Percentiles rank a stretch among this genome's conserved stretches.
Conservation (phyloP, 1,140 invertebrate species). For the Schlechtendalia chinensis region DNA sequence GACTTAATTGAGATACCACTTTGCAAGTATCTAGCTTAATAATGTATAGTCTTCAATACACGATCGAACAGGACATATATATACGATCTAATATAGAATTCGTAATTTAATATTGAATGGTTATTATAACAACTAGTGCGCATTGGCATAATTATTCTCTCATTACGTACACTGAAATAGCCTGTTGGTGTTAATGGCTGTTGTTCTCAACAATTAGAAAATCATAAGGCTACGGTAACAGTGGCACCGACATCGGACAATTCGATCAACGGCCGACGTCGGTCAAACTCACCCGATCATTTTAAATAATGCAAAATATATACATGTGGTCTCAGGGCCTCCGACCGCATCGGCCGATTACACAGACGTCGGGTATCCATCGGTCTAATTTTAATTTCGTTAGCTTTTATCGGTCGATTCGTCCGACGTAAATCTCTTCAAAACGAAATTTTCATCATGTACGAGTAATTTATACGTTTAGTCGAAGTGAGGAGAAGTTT, state of each 20-base stretch:
- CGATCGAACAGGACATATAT: too few species aligned
- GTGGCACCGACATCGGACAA: conserved; percentile 15
- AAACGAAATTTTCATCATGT: too few species aligned
- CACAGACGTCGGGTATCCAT: conserved; percentile 20
- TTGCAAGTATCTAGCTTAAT: neutral
- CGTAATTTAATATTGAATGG: too few species aligned
- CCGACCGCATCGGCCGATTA: conserved; percentile 24
- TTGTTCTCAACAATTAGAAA: too few species aligned
- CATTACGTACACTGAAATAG: too few species aligned
- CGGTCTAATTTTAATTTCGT: conserved; percentile 19
- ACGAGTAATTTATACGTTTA: too few species aligned
- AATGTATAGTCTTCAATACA: too few species aligned
- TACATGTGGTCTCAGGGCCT: conserved; percentile 24
- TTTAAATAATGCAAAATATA: neutral
- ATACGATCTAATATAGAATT: too few species aligned
- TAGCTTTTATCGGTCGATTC: conserved; percentile 18
- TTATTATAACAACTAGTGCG: too few species aligned
- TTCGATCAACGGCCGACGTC: conserved; percentile 4
- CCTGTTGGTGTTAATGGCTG: too few species aligned
- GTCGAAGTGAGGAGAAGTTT: too few species aligned
- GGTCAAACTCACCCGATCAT: conserved; percentile 20
- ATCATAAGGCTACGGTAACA: conserved; percentile 10
- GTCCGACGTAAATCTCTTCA: conserved; percentile 6
- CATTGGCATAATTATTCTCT: too few species aligned
- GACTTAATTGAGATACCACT: neutral